Conservation (phyloP, 2,113 vertebrate genomes). For the Cebidichthys violaceus region DNA sequence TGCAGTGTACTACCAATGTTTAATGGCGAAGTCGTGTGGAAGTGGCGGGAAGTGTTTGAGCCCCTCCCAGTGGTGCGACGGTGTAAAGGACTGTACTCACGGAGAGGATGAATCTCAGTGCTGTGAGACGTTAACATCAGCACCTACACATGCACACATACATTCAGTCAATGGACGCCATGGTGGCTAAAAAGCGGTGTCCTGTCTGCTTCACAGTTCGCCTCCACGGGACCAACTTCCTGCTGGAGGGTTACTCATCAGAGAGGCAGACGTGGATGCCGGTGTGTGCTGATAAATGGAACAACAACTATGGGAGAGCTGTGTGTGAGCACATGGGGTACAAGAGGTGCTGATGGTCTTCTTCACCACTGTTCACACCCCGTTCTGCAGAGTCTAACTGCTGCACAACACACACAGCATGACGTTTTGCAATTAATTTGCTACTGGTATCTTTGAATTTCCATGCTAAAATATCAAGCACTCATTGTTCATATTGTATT, state of each 20-base stretch:
- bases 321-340: constrained; percentile 78
- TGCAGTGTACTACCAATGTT: constrained; percentile 70
- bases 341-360: constrained; percentile 56
- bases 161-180: neutral
- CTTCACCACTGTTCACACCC: neutral
- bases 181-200: neutral
- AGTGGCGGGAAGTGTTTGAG: constrained; percentile 55
- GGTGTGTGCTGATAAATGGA: constrained; percentile 77
- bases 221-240: constrained; percentile 60
- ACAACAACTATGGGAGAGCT: constrained; percentile 45
- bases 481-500: neutral
- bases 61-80: constrained; percentile 76
- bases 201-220: constrained; percentile 70
- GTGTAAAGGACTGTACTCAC: constrained; percentile 63
- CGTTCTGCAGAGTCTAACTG: neutral
- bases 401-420: neutral
- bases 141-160: neutral
- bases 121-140: constrained; percentile 63
- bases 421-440: neutral
- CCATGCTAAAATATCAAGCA: neutral
- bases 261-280: constrained; percentile 69
- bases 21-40: constrained; percentile 62
- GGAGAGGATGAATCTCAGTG: constrained; percentile 78
- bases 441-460: neutral
- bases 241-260: constrained; percentile 74